These are phyloP conservation scores for Yponomeuta plumbellus DNA, from an alignment of 2,888 invertebrate species.

Conservation along the genomic window DNA sequence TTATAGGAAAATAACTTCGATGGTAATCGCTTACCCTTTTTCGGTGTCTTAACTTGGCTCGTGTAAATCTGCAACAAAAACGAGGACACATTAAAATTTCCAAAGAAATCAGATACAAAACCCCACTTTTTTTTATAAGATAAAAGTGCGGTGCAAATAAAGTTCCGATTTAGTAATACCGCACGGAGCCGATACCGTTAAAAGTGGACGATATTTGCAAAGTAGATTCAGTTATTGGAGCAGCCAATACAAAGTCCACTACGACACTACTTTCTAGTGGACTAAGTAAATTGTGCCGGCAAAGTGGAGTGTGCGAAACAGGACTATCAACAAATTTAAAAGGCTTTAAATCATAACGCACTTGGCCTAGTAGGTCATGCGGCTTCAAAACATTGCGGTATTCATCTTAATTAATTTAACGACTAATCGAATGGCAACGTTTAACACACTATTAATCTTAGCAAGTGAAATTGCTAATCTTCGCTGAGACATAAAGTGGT, in stretches of 20 bases:
- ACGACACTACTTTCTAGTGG: conserved; percentile 49
- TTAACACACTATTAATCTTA: conserved; percentile 41
- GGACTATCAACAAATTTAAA: conserved; percentile 9
- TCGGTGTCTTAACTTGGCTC: conserved; percentile 4
- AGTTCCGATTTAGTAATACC: conserved; percentile 21
- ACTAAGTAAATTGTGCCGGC: conserved; percentile 34
- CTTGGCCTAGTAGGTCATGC: conserved; percentile 7
- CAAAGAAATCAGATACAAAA: not conserved
- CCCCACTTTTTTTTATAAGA: not conserved
- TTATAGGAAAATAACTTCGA: not conserved
- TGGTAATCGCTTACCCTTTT: conserved; percentile 10
- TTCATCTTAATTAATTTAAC: conserved; percentile 6
- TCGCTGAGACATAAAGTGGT: not conserved
- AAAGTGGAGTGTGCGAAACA: conserved; percentile 3
- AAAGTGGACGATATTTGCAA: conserved; percentile 31
- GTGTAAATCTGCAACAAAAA: conserved; percentile 11
- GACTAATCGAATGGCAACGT: conserved; percentile 17
- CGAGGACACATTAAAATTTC: not conserved
- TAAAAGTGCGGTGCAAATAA: conserved; percentile 15
- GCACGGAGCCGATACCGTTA: conserved; percentile 24
- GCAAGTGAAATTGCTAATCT: not conserved
- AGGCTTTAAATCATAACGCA: conserved; percentile 7
- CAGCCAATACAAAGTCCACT: conserved; percentile 34
- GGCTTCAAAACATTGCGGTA: conserved; percentile 5
- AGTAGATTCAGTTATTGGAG: conserved; percentile 28